Percentiles rank a stretch among this genome's conserved stretches.
Conservation (phyloP, 53 echinoderm and acorn worm genomes). For the Glandiceps talaboti region DNA sequence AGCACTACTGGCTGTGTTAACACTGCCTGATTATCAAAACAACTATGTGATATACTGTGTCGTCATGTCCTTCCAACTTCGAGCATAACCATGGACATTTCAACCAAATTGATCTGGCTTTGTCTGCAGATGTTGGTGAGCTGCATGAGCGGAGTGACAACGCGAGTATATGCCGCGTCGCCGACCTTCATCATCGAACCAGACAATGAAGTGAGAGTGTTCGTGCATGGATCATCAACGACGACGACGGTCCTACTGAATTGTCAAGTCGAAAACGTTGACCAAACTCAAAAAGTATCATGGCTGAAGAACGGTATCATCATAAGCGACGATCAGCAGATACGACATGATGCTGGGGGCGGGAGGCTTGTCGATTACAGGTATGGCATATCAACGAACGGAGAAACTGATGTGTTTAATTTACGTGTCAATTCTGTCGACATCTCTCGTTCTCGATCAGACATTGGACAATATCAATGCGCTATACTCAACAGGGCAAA, state of each 20-base stretch:
- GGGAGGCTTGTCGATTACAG: neutral
- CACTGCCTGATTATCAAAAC: no score
- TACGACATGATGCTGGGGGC: neutral
- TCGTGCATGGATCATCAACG: neutral
- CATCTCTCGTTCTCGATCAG: neutral
- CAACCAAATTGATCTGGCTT: no score
- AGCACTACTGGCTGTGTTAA: no score
- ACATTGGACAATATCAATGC: neutral
- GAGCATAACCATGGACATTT: no score
- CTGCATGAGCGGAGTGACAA: no score
- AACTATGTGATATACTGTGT: no score
- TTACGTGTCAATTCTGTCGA: neutral
- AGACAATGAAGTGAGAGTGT: neutral
- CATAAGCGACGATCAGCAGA: neutral
- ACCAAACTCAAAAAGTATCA: neutral
- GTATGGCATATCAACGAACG: neutral
- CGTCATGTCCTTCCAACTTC: no score
- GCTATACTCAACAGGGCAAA: neutral
- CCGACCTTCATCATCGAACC: neutral
- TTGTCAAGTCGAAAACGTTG: neutral
- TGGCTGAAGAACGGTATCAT: neutral
- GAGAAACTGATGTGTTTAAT: neutral
- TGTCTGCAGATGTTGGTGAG: no score
- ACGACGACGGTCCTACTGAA: neutral
- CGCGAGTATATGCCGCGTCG: neutral